Conservation (phyloP, 35 echinoderm and acorn worm species). For the Heliocidaris erythrogramma region DNA sequence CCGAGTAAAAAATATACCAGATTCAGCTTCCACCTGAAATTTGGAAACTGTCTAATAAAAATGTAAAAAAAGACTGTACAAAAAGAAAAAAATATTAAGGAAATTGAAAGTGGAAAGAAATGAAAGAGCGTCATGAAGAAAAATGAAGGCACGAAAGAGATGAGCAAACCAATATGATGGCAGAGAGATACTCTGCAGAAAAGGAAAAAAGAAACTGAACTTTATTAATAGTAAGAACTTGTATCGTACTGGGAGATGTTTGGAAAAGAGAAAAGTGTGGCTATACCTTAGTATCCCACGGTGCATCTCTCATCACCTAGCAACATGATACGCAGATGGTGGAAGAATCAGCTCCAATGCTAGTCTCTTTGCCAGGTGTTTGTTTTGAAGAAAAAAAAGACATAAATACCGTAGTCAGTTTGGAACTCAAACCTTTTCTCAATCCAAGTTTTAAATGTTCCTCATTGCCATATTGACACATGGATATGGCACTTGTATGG, state of each 20-base stretch:
- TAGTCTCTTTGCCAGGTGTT: constrained; percentile 27
- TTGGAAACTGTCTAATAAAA: too few species aligned
- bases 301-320: constrained; percentile 48
- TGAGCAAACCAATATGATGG: not conserved
- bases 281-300: constrained; percentile 35
- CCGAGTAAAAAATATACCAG: too few species aligned
- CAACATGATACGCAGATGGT: constrained; percentile 45
- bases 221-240: not conserved
- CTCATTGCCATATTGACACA: not conserved
- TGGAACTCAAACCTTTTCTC: not conserved
- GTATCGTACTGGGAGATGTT: not conserved
- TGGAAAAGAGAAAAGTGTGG: constrained; percentile 1
- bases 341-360: constrained; percentile 1
- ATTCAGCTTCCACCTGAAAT: too few species aligned
- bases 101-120: too few species aligned
- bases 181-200: not conserved
- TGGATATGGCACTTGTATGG: too few species aligned
- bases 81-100: too few species aligned
- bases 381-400: not conserved
- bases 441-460: not conserved
- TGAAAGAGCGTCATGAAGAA: not conserved
- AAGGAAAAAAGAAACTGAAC: not conserved
- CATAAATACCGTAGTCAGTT: not conserved
- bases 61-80: too few species aligned
- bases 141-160: not conserved